A percentile compares a stretch with the other conserved stretches of the same genome.
phyloP scores from a whole-genome alignment of 2,888 invertebrate species.

The Eledona agricola region DNA sequence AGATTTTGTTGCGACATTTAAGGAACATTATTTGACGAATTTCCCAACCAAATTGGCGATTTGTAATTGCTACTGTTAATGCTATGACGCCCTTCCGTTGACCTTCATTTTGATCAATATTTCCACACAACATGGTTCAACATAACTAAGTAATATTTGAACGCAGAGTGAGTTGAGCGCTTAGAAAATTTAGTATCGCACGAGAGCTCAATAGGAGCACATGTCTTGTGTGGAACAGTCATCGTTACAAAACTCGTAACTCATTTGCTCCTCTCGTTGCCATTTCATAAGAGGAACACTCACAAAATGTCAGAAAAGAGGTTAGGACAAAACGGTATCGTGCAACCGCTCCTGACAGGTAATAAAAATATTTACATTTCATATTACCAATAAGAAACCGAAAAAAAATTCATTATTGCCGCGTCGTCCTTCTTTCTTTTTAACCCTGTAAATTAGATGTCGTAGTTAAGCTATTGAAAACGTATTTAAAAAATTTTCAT shows the following conservation, averaged over 20 bases:
- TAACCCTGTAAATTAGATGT: no score
- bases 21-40: no score
- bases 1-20: no score
- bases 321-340: slow-evolving; percentile 80
- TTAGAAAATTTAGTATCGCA: slow-evolving; percentile 35
- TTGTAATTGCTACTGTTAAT: neutral
- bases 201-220: slow-evolving; percentile 22
- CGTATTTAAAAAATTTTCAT: slow-evolving; percentile 4
- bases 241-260: no score
- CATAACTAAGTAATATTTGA: slow-evolving; percentile 34
- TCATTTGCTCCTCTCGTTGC: no score
- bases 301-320: slow-evolving; percentile 52
- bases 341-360: slow-evolving; percentile 92
- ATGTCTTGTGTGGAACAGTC: no score
- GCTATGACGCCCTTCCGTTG: slow-evolving; percentile 33
- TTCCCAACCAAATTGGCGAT: neutral
- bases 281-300: slow-evolving; percentile 31
- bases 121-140: slow-evolving; percentile 32
- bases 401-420: slow-evolving; percentile 7
- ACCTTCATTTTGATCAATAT: slow-evolving; percentile 38
- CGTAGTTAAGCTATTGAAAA: slow-evolving; percentile 7
- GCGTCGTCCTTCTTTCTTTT: no score
- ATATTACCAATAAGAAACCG: slow-evolving; percentile 1
- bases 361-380: slow-evolving; percentile 48
- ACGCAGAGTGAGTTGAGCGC: slow-evolving; percentile 32